Conservation (phyloP, 1,140 invertebrate species). For the Goniozus legneri region DNA sequence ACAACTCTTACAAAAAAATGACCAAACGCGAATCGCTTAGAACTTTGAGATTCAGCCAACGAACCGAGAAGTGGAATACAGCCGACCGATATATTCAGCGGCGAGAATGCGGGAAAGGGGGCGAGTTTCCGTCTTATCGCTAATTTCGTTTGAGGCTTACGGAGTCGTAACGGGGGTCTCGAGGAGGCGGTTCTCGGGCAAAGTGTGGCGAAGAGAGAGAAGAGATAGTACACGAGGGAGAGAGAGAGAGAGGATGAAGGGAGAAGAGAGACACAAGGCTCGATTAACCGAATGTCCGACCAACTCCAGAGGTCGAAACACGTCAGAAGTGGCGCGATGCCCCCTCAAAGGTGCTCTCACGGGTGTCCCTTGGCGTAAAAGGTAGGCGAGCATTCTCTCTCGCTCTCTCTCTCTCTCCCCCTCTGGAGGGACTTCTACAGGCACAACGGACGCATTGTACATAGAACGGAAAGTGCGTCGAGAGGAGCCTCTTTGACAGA, state of each 20-base stretch:
- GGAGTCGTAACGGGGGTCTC: too few species aligned
- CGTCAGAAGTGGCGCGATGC: not conserved
- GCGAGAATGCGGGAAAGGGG: too few species aligned
- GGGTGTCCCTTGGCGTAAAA: not conserved
- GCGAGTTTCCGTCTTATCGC: too few species aligned
- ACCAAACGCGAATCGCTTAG: too few species aligned
- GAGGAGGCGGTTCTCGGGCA: too few species aligned
- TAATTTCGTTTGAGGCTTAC: too few species aligned
- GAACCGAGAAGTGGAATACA: too few species aligned
- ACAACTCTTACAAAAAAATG: too few species aligned
- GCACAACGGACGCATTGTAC: conserved; percentile 12
- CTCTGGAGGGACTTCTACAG: not conserved
- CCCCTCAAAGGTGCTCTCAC: not conserved
- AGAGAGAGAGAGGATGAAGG: not conserved
- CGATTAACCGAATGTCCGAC: conserved; percentile 20
- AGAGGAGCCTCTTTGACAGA: conserved; percentile 16
- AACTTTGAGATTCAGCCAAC: too few species aligned
- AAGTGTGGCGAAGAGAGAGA: too few species aligned
- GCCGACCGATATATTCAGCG: too few species aligned
- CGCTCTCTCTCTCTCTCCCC: not conserved
- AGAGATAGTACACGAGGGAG: not conserved
- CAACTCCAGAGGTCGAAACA: conserved; percentile 4
- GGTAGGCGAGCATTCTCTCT: not conserved
- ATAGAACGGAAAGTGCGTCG: conserved; percentile 3
- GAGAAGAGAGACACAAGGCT: conserved; percentile 17